These are phyloP conservation scores for Pseudopleuronectes americanus DNA, from an alignment of 2,797 vertebrate species.

Conservation along the genomic window DNA sequence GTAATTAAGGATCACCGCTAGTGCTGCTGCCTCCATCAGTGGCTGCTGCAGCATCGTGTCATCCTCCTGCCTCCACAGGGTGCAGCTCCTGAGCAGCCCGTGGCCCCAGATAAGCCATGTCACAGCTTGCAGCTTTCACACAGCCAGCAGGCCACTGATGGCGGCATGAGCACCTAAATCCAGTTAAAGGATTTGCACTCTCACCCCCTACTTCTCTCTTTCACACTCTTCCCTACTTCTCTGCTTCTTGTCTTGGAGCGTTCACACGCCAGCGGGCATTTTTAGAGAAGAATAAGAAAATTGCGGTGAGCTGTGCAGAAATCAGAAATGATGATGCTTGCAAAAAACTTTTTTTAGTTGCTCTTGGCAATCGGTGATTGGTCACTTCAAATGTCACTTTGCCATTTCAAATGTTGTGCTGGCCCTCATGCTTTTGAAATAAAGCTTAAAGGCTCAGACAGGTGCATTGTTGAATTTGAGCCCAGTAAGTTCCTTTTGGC, in stretches of 20 bases:
- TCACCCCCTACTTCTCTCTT: slow-evolving; percentile 48
- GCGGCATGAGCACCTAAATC: slow-evolving; percentile 77
- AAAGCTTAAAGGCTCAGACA: slow-evolving; percentile 29
- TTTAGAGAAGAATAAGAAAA: slow-evolving; percentile 71
- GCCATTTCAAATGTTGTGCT: slow-evolving; percentile 41
- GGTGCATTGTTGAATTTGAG: slow-evolving; percentile 9
- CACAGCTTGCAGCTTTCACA: slow-evolving; percentile 71
- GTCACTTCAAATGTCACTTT: slow-evolving; percentile 55
- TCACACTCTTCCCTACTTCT: slow-evolving; percentile 38
- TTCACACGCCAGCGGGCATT: slow-evolving; percentile 64
- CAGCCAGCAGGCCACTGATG: slow-evolving; percentile 68
- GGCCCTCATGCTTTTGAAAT: slow-evolving; percentile 33
- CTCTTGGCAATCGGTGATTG: slow-evolving; percentile 39
- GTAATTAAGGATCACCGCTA: slow-evolving; percentile 65
- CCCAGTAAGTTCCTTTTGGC: slow-evolving; percentile 1
- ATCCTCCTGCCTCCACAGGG: slow-evolving; percentile 39
- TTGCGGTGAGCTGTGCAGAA: slow-evolving; percentile 61
- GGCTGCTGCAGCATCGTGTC: slow-evolving; percentile 47
- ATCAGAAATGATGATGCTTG: slow-evolving; percentile 66
- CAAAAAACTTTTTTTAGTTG: slow-evolving; percentile 51
- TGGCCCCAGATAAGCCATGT: slow-evolving; percentile 80
- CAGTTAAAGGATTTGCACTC: slow-evolving; percentile 85
- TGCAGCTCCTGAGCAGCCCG: slow-evolving; percentile 59
- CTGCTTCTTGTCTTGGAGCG: slow-evolving; percentile 53
- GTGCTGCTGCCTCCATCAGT: slow-evolving; percentile 57